Evolutionary conservation across 2,797 vertebrate genomes (phyloP), one percentile per base, ranked within the genome.

Genomic region (Okamejei kenojei): DNA sequence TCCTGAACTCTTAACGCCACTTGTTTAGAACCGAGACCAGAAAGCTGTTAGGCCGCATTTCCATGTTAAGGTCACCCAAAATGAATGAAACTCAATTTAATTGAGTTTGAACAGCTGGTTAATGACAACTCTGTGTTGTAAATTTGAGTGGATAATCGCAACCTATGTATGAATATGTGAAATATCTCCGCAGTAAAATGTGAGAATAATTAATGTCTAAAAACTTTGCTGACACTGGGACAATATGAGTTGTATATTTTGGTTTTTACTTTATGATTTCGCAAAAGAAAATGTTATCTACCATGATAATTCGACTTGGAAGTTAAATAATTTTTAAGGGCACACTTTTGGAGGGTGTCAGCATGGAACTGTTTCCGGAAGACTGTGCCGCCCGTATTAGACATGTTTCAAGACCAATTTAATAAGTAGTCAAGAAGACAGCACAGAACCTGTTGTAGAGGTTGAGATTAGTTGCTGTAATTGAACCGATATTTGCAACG

Each of bases 141-240:
- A 68, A 63, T n/a, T 68, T 19, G 84, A 35, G 15, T n/a, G 35
- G 61, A 17, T 35, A 65, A 88, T 88, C 35, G 19, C 26, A 68
- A 88, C 63, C 17, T 17, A 88, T 61, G 68, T 35, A 32, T 88
- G 58, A 6, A 54, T 63, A n/a, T 68, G 63, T 35, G 63, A 68
- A 32, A 88, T 68, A 68, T 68, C 84, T 68, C 84, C 35, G 7
- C n/a, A 68, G 84, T 9, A 35, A 88, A 32, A 19, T 29, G 19
- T 65, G 32, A 23, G n/a, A 61, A 17, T 61, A 23, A 73, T 38
- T 91, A 45, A 7, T 91, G 38, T 91, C 35, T 91, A 15, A 92
- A 58, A 19, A 45, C 38, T 71, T 92, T 76, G 21, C 90, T 76
- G 65, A 92, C 38, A 76, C 90, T 92, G 90, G 90, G 54, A 92